These are phyloP conservation scores for Stylophora pistillata DNA, from an alignment of 64 coral and sea anemone species.

Conservation along the genomic window DNA sequence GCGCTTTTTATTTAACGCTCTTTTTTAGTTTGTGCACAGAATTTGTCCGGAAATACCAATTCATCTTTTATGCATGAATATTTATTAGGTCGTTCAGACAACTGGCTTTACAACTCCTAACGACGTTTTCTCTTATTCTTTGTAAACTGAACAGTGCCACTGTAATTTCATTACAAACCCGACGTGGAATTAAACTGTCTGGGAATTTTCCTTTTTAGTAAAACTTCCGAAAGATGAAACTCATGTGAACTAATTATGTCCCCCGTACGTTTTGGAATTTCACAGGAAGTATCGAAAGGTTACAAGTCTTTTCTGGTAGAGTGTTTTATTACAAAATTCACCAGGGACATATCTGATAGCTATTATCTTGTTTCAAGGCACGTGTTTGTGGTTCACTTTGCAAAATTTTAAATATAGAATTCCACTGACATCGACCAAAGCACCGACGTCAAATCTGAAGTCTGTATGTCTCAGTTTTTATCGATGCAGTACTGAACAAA, in stretches of 20 bases:
- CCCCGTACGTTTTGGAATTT: neutral
- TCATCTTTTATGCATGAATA: too few species aligned
- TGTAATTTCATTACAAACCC: too few species aligned
- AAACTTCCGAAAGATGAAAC: neutral
- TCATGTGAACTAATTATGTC: neutral
- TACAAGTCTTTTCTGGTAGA: neutral
- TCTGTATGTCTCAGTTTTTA: too few species aligned
- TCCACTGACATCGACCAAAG: too few species aligned
- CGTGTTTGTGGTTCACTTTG: neutral
- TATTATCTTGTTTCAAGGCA: neutral
- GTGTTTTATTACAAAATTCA: neutral
- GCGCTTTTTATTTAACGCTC: too few species aligned
- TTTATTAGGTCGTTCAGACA: too few species aligned
- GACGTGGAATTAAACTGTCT: neutral
- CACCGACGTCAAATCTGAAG: too few species aligned
- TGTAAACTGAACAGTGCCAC: neutral
- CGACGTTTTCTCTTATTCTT: neutral
- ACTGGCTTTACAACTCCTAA: neutral
- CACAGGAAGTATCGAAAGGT: slow-evolving; percentile 1
- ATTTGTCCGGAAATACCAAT: too few species aligned
- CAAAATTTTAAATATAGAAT: neutral
- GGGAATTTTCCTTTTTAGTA: neutral
- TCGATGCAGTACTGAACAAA: too few species aligned
- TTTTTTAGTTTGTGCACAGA: too few species aligned
- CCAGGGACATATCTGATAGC: neutral